Conservation (phyloP, 2,113 vertebrate species). For the Glareola pratincola region DNA sequence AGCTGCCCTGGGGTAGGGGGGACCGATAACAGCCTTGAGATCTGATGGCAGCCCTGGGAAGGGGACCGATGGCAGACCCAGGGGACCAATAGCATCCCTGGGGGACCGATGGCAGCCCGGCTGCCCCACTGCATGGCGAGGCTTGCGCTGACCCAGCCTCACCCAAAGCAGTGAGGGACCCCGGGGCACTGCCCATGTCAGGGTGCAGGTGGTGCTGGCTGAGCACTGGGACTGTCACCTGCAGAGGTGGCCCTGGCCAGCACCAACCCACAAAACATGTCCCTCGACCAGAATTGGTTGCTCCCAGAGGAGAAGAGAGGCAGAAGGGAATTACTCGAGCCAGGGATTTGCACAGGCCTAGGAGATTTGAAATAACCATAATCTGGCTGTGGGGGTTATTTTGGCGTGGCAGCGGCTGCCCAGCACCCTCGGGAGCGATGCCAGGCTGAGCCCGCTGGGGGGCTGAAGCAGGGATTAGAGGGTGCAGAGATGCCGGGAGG, state of each 20-base stretch:
- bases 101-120: fast-evolving
- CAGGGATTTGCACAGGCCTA: constrained; percentile 10
- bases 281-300: fast-evolving
- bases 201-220: neutral
- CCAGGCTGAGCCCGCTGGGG: neutral
- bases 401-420: neutral
- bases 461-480: constrained; percentile 20
- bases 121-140: fast-evolving
- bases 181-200: fast-evolving
- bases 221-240: neutral
- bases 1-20: neutral
- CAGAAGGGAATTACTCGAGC: constrained; percentile 55
- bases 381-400: constrained; percentile 41
- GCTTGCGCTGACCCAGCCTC: neutral
- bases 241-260: fast-evolving
- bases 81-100: neutral
- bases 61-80: neutral
- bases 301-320: neutral
- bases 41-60: neutral
- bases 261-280: neutral
- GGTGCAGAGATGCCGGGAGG: constrained; percentile 49
- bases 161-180: neutral
- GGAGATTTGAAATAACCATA: constrained; percentile 37
- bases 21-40: neutral
- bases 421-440: neutral